Conservation (phyloP, 2,888 invertebrate species). For the Drosophila kanekoi region DNA sequence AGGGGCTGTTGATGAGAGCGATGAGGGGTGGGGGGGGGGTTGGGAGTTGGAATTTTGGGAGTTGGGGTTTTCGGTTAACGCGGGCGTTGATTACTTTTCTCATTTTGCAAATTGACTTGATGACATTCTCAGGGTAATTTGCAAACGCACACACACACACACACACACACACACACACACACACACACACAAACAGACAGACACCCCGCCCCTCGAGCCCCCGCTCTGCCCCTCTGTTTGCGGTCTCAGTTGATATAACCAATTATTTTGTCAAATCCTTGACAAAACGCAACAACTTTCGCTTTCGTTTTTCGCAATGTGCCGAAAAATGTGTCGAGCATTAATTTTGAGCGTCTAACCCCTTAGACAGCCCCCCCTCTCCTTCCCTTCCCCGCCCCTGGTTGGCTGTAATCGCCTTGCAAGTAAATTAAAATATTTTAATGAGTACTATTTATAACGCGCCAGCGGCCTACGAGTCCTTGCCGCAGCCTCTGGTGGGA, state of each 20-base stretch:
- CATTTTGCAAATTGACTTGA: constrained; percentile 78
- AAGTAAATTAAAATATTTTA: constrained; percentile 81
- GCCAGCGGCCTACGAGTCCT: constrained; percentile 32
- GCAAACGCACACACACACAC: constrained; percentile 36
- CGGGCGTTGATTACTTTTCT: constrained; percentile 73
- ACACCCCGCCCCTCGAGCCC: no score
- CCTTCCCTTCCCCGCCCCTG: not conserved
- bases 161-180: constrained; percentile 3
- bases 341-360: constrained; percentile 59
- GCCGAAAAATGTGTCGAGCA: constrained; percentile 62
- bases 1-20: not conserved
- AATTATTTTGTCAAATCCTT: constrained; percentile 61
- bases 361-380: not conserved
- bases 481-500: not conserved
- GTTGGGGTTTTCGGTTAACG: not conserved
- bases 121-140: constrained; percentile 79
- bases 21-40: not conserved
- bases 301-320: constrained; percentile 10
- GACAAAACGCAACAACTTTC: constrained; percentile 33
- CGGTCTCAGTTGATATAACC: constrained; percentile 59
- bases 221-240: constrained; percentile 16
- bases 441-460: constrained; percentile 80
- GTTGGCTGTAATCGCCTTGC: constrained; percentile 42
- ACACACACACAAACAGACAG: not conserved
- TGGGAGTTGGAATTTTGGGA: not conserved